phyloP scores from a whole-genome alignment of 35 echinoderm and acorn worm species.

The Ptychodera flava region DNA sequence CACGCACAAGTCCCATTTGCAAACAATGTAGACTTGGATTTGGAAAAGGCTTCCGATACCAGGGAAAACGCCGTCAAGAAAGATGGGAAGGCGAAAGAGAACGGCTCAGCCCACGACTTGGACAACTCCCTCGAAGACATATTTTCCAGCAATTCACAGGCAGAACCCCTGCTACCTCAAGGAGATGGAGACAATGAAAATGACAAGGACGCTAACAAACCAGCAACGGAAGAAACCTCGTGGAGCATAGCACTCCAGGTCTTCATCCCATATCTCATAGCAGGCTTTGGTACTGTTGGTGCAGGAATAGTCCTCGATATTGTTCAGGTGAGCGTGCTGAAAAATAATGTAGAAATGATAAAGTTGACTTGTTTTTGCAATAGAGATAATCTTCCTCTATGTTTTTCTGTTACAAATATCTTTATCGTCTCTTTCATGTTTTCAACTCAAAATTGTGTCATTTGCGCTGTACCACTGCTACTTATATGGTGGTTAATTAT shows the following conservation, averaged over 20 bases:
- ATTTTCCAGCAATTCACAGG: neutral
- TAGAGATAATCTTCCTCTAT: neutral
- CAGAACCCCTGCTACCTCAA: constrained; percentile 29
- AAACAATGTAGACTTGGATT: neutral
- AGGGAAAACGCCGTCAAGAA: neutral
- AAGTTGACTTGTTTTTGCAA: neutral
- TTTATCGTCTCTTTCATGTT: neutral
- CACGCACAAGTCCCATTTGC: neutral
- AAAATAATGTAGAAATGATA: neutral
- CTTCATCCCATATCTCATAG: constrained; percentile 86
- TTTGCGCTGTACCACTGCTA: neutral
- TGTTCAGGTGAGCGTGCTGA: constrained; percentile 73
- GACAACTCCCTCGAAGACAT: neutral
- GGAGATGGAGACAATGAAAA: constrained; percentile 27
- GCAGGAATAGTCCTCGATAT: constrained; percentile 85
- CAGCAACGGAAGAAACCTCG: constrained; percentile 52
- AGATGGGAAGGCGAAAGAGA: neutral
- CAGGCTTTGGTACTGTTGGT: constrained; percentile 87
- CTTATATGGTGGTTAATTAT: neutral
- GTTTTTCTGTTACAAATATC: neutral
- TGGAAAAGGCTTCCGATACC: constrained; percentile 15
- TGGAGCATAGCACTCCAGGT: constrained; percentile 64
- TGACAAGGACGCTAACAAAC: constrained; percentile 5
- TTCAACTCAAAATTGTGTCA: neutral
- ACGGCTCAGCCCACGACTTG: neutral